Evolutionary conservation across 2,113 vertebrate species (phyloP), one percentile per base, ranked within the genome.

Genomic region (Bubo bubo): DNA sequence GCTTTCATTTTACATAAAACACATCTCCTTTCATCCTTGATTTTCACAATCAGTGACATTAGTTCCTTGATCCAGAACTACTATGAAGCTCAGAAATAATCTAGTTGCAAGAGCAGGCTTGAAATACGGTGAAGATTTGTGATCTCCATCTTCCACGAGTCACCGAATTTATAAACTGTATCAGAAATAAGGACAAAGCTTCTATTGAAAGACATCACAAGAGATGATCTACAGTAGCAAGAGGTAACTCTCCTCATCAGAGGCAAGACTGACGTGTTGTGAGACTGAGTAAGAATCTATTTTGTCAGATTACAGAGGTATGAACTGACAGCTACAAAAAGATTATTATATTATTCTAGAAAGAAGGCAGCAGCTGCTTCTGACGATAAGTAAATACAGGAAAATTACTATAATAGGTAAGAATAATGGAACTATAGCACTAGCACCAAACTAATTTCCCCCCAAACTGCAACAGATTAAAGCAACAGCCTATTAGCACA

Each of bases 271-370:
- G 91, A 63, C 2, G 0, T 88, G 88, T 73, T 90, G 85, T 60
- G 67, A 90, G 86, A 49, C 58, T 60, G 86, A 88, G 74, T 80
- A 95, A 77, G 75, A 73, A 86, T 63, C 49, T 90, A 3, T 95
- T 97, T 83, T 95, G 94, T 83, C 91, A 95, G 75, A 74, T 88
- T 45, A 79, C 62, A 80, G 62, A 70, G n/a, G 45, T 35, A 91
- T 68, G 79, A 92, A 87, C 62, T 94, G 86, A 94, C 91, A 95
- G 45, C n/a, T 84, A 91, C 90, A 70, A 47, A 95, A 92, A 89
- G 63, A 88, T 58, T 50, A 32, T 88, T 74, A 23, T 30, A 26
- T 72, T 74, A 91, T 55, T 62, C 66, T 76, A 37, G 47, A 82
- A 86, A 55, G 39, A 95, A 79, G 35, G 64, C 52, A 91, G 80